Conservation (phyloP, 2,797 vertebrate genomes). For the Rhinophrynus dorsalis region DNA sequence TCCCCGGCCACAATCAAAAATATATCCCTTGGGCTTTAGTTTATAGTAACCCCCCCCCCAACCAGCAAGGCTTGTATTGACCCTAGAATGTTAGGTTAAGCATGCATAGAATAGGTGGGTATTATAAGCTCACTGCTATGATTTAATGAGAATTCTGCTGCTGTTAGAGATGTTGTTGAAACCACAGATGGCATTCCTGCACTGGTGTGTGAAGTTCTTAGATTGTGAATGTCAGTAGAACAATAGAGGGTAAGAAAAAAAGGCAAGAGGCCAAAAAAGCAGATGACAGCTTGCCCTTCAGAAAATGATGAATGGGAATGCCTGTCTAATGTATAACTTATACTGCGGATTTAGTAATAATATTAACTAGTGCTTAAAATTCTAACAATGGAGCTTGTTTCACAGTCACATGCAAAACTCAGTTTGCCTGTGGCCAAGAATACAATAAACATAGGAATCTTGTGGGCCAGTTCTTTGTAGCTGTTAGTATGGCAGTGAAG, state of each 20-base stretch:
- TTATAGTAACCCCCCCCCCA: too few relatives aligned
- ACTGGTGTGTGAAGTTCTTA: neutral
- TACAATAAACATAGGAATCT: neutral
- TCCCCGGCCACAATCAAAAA: too few relatives aligned
- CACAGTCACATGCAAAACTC: neutral
- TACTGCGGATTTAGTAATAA: constrained; percentile 23
- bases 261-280: constrained; percentile 6
- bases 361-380: neutral
- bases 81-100: too few relatives aligned
- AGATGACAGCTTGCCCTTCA: neutral
- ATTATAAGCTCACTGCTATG: too few relatives aligned
- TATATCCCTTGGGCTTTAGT: too few relatives aligned
- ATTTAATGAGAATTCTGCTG: neutral
- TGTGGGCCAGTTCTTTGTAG: neutral
- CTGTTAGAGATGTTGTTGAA: neutral
- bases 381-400: constrained; percentile 15
- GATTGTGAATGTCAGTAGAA: neutral
- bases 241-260: neutral
- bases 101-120: too few relatives aligned
- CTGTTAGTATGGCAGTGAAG: too few relatives aligned
- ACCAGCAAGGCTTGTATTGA: too few relatives aligned
- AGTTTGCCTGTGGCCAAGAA: neutral
- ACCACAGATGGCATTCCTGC: neutral
- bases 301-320: constrained; percentile 13
- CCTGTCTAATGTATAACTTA: constrained; percentile 17